A percentile compares a stretch with the other conserved stretches of the same genome.
Conservation (phyloP, 2,888 invertebrate species). For the Exocentrus adspersus region DNA sequence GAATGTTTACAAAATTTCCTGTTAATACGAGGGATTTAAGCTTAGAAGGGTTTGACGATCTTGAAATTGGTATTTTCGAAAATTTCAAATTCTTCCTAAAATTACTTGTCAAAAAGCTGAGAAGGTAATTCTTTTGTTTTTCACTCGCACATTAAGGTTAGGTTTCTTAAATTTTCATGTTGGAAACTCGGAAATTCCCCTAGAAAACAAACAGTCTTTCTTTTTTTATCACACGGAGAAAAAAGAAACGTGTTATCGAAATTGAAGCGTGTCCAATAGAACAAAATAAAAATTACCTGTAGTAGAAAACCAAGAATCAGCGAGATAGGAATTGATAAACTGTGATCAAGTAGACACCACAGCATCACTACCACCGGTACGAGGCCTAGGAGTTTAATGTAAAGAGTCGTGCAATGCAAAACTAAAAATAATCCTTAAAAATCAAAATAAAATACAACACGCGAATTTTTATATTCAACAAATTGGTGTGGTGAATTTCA, state of each 20-base stretch:
- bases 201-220: slow-evolving; percentile 17
- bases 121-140: slow-evolving; percentile 32
- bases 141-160: slow-evolving; percentile 53
- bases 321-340: too few relatives aligned
- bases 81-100: slow-evolving; percentile 18
- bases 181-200: slow-evolving; percentile 34
- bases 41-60: slow-evolving; percentile 2
- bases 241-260: slow-evolving; percentile 1
- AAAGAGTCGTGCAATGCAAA: too few relatives aligned
- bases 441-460: too few relatives aligned
- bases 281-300: background rate
- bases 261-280: background rate
- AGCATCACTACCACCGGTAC: too few relatives aligned
- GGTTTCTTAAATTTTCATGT: slow-evolving; percentile 30
- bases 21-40: slow-evolving; percentile 17
- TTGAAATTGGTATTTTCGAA: slow-evolving; percentile 6
- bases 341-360: too few relatives aligned
- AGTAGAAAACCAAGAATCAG: too few relatives aligned
- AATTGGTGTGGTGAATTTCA: too few relatives aligned
- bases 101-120: slow-evolving; percentile 27
- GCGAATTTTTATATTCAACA: too few relatives aligned
- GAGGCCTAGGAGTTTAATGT: too few relatives aligned
- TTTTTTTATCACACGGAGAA: background rate
- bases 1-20: slow-evolving; percentile 37
- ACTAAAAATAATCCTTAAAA: too few relatives aligned